phyloP scores from a whole-genome alignment of 37 sponge, comb jelly and placozoan genomes.

The Hormiphora californensis region DNA sequence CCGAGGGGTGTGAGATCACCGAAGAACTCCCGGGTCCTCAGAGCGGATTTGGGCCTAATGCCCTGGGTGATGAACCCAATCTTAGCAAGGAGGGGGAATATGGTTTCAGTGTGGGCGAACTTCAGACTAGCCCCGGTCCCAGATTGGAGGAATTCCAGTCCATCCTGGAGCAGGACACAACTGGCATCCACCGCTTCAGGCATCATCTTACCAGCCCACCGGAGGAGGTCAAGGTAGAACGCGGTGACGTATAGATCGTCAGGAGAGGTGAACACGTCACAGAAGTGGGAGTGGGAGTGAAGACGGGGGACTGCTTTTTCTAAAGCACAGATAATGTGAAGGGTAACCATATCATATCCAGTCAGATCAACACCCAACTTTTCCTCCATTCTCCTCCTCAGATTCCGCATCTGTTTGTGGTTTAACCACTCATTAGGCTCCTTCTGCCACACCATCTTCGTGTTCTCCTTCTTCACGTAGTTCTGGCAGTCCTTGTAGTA shows the following conservation, averaged over 20 bases:
- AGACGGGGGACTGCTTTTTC: slow-evolving; percentile 9
- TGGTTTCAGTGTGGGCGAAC: slow-evolving; percentile 51
- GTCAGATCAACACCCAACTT: background rate
- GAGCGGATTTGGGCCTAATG: background rate
- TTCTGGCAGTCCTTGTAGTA: slow-evolving; percentile 10
- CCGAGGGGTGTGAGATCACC: slow-evolving; percentile 19
- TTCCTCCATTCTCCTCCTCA: background rate
- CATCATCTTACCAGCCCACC: slow-evolving; percentile 6
- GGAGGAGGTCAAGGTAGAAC: background rate
- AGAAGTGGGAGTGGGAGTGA: background rate
- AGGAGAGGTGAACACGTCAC: background rate
- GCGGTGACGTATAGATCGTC: slow-evolving; percentile 38
- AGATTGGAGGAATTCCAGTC: background rate
- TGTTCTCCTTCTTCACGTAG: background rate
- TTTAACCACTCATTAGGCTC: background rate
- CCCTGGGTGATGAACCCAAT: background rate
- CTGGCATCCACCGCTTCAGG: slow-evolving; percentile 19
- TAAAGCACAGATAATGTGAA: slow-evolving; percentile 25
- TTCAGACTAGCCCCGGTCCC: background rate
- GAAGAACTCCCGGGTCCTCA: slow-evolving; percentile 3
- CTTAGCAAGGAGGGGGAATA: slow-evolving; percentile 23
- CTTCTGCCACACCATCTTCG: background rate
- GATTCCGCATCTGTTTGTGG: background rate
- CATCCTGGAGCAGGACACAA: slow-evolving; percentile 31
- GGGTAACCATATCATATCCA: background rate